Conservation (phyloP, 1,140 invertebrate species). For the Aphaenogaster ashmeadi region DNA sequence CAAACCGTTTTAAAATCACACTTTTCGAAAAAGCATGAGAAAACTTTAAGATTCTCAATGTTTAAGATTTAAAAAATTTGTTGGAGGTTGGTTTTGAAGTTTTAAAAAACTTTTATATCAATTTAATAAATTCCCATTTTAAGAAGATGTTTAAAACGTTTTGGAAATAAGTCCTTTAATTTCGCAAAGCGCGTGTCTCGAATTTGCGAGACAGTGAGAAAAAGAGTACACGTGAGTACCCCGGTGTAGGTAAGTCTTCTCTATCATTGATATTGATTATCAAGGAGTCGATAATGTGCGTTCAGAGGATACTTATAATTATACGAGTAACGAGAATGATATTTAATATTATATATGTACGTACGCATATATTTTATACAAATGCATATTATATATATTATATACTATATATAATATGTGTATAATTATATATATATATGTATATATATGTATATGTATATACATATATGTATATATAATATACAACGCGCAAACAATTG, state of each 20-base stretch:
- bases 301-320: constrained; percentile 83
- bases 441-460: constrained; percentile 46
- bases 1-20: constrained; percentile 6
- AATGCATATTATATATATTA: constrained; percentile 65
- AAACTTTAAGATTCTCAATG: not conserved
- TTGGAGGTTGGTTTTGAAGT: not conserved
- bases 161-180: constrained; percentile 12
- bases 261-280: constrained; percentile 78
- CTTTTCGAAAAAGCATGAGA: not conserved
- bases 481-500: constrained; percentile 20
- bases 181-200: constrained; percentile 15
- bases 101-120: not conserved
- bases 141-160: constrained; percentile 18
- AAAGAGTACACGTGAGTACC: constrained; percentile 58
- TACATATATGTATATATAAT: constrained; percentile 7
- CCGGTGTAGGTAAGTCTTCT: constrained; percentile 68
- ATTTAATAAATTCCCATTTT: not conserved
- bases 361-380: constrained; percentile 82
- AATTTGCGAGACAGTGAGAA: constrained; percentile 65
- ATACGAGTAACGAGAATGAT: constrained; percentile 78
- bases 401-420: constrained; percentile 55
- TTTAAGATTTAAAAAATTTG: not conserved
- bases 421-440: constrained; percentile 73
- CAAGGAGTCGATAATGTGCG: constrained; percentile 63
- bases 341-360: constrained; percentile 80